phyloP scores from a whole-genome alignment of 2,888 invertebrate species.

The Lissonota sp. region DNA sequence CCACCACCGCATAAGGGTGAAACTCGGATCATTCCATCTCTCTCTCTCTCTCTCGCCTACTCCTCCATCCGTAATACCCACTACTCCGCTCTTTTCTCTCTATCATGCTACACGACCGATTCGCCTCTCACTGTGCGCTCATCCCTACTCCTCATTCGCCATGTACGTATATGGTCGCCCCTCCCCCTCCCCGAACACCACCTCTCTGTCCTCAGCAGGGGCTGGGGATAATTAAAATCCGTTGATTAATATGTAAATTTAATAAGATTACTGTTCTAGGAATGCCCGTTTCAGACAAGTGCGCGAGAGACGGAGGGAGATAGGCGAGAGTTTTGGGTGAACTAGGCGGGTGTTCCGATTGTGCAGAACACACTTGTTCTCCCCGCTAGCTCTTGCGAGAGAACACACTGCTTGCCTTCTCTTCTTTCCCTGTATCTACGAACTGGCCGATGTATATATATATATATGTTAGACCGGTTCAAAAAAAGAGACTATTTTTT shows the following conservation, averaged over 20 bases:
- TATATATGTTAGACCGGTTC: too few species aligned
- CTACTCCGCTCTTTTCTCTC: constrained; percentile 56
- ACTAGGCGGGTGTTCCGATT: constrained; percentile 64
- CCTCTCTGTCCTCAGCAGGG: constrained; percentile 80
- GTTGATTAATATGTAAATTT: constrained; percentile 99
- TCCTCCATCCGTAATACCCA: constrained; percentile 51
- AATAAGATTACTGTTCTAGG: constrained; percentile 98
- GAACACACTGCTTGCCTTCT: constrained; percentile 1
- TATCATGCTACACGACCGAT: constrained; percentile 58
- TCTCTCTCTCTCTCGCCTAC: constrained; percentile 57
- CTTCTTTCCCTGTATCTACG: background rate
- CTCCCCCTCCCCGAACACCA: constrained; percentile 63
- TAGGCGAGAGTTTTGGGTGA: constrained; percentile 43
- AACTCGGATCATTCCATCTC: constrained; percentile 74
- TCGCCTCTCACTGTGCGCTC: constrained; percentile 68
- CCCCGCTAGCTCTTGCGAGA: constrained; percentile 15
- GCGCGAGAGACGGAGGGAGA: constrained; percentile 60
- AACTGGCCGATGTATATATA: constrained; percentile 36
- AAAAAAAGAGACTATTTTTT: too few species aligned
- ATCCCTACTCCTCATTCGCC: constrained; percentile 60
- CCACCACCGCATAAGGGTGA: constrained; percentile 82
- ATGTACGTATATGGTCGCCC: constrained; percentile 70
- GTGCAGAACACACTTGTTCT: constrained; percentile 57
- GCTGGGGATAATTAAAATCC: constrained; percentile 97
- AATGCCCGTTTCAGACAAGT: constrained; percentile 86